Evolutionary conservation across 2,888 invertebrate species (phyloP), one percentile per base, ranked within the genome.

Genomic region (Chrysodeixis includens): DNA sequence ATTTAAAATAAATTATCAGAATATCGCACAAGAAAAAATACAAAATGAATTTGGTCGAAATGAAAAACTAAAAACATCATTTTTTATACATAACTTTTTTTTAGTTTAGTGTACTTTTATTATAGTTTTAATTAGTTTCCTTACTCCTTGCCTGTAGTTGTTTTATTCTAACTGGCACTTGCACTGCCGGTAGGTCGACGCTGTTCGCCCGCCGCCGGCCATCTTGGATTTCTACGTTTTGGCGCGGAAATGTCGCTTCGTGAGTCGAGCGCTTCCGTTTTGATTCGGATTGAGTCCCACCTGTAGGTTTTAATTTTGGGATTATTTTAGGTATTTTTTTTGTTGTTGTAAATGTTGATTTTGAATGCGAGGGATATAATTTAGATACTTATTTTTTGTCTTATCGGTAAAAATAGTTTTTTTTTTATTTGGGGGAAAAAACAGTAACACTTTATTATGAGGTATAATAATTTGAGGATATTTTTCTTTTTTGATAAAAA

Each of bases 171-270:
- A 89, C 87, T 0, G 95, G 95, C 9, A 95, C 95, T 80, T 95
- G 95, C 0, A 95, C 93, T 0, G 94, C 93, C 22, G 95, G 95
- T 26, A 95, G 84, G 46, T 95, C 95, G 58, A 95, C 94, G 78
- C 94, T 94, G 70, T 91, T 91, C 44, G 94, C 88, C 65, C 92
- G 92, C 0, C 88, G 91, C 7, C 94, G 91, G 85, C 90, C 91
- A 84, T 90, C 86, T 86, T 88, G 84, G n/a, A 80, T 78, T 26
- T 88, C 88, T 30, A 78, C 68, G 53, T 83, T 71, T 58, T 76
- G 86, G 0, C 85, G 85, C 67, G 83, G 63, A 69, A 86, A 88
- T 30, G 56, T 6, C 52, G 92, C 79, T 9, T 92, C 91, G 10
- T 92, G 76, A 1, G 90, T 91, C 57, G 89, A 89, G 52, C 92